Conservation (phyloP, 2,888 invertebrate species). For the Dicyrtomina minuta region DNA sequence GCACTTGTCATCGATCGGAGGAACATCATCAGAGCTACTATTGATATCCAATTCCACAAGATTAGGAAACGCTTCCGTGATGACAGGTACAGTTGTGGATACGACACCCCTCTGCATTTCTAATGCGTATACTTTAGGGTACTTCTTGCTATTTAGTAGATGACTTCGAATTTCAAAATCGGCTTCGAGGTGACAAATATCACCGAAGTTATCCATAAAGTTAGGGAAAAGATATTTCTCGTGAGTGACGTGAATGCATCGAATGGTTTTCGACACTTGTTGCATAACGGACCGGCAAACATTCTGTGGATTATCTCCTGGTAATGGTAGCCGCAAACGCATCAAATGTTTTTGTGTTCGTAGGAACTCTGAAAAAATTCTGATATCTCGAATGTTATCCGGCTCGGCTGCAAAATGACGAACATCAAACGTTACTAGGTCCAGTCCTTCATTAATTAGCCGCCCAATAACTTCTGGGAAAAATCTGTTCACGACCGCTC, state of each 20-base stretch:
- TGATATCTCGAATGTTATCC: constrained; percentile 28
- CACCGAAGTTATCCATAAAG: constrained; percentile 33
- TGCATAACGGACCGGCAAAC: constrained; percentile 20
- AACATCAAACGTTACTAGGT: constrained; percentile 33
- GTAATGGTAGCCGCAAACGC: constrained; percentile 32
- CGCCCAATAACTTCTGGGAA: constrained; percentile 29
- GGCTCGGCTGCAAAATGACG: constrained; percentile 30
- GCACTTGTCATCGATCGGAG: constrained; percentile 32
- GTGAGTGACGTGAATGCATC: constrained; percentile 19
- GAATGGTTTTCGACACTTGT: constrained; percentile 15
- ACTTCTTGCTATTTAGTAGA: constrained; percentile 22
- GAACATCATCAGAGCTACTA: constrained; percentile 26
- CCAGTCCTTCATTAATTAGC: constrained; percentile 16
- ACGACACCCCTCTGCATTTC: constrained; percentile 34
- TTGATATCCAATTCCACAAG: constrained; percentile 34
- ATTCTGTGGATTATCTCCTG: constrained; percentile 26
- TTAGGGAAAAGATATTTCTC: constrained; percentile 33
- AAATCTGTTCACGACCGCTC: constrained; percentile 30
- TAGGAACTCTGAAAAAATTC: constrained; percentile 32
- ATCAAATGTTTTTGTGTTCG: constrained; percentile 31
- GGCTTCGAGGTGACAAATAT: constrained; percentile 24
- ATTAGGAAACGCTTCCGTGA: constrained; percentile 34
- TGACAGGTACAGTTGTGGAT: constrained; percentile 27
- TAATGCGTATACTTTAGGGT: constrained; percentile 22
- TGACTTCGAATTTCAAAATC: constrained; percentile 35